Conservation (phyloP, 2,888 invertebrate species). For the Archips xylosteana region DNA sequence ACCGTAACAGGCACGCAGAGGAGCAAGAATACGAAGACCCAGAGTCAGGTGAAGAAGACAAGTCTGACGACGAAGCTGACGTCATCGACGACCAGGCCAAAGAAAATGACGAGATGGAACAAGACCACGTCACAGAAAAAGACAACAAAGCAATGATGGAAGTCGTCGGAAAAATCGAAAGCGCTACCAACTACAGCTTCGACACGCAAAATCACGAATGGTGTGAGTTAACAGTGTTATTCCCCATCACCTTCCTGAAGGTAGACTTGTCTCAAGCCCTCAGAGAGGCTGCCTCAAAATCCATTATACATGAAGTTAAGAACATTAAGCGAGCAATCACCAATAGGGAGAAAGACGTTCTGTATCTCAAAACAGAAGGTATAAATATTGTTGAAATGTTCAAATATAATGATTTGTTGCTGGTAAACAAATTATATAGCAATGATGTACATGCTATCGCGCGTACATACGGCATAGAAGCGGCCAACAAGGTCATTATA, state of each 20-base stretch:
- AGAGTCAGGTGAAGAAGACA: slow-evolving; percentile 85
- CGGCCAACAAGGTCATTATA: slow-evolving; percentile 95
- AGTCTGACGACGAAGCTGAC: slow-evolving; percentile 79
- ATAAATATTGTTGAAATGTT: slow-evolving; percentile 97
- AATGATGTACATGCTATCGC: slow-evolving; percentile 98
- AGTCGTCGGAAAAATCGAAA: slow-evolving; percentile 70
- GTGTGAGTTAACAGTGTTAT: slow-evolving; percentile 93
- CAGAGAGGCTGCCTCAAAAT: slow-evolving; percentile 88
- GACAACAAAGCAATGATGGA: slow-evolving; percentile 67
- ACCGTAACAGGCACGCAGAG: slow-evolving; percentile 84
- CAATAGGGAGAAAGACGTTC: slow-evolving; percentile 87
- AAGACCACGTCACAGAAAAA: slow-evolving; percentile 56
- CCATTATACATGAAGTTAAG: slow-evolving; percentile 92
- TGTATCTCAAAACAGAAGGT: slow-evolving; percentile 96
- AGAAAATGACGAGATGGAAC: slow-evolving; percentile 63
- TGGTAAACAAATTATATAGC: slow-evolving; percentile 93
- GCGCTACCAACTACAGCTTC: slow-evolving; percentile 88
- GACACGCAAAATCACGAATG: slow-evolving; percentile 92
- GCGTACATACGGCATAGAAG: slow-evolving; percentile 97
- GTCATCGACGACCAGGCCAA: slow-evolving; percentile 58
- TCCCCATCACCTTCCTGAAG: slow-evolving; percentile 79
- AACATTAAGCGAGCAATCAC: slow-evolving; percentile 94
- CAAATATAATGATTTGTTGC: slow-evolving; percentile 90
- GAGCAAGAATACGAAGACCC: slow-evolving; percentile 89
- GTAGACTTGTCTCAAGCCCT: slow-evolving; percentile 92